These are phyloP conservation scores for Penaeus vannamei DNA, from an alignment of 1,140 invertebrate species.

Conservation along the genomic window DNA sequence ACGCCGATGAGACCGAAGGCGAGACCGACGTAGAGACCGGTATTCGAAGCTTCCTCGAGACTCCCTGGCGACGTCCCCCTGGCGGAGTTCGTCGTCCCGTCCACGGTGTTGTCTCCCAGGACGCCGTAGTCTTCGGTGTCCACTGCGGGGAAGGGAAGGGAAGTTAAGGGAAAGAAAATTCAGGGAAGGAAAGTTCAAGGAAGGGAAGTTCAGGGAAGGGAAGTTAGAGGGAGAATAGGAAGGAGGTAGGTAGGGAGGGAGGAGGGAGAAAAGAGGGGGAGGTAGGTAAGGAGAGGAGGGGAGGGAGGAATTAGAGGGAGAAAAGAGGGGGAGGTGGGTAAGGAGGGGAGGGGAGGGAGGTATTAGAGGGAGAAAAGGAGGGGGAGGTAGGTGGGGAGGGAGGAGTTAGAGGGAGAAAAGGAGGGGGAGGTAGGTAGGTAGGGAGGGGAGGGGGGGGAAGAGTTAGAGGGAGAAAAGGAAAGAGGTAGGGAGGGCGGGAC, in stretches of 20 bases:
- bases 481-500: too few relatives aligned
- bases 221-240: too few relatives aligned
- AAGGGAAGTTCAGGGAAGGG: too few relatives aligned
- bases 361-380: too few relatives aligned
- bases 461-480: not conserved
- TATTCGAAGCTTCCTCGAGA: constrained; percentile 54
- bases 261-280: too few relatives aligned
- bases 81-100: constrained; percentile 56
- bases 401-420: too few relatives aligned
- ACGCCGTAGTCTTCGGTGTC: constrained; percentile 62
- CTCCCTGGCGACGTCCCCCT: constrained; percentile 37
- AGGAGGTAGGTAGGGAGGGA: not conserved
- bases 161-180: not conserved
- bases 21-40: constrained; percentile 70
- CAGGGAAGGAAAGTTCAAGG: not conserved
- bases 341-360: too few relatives aligned
- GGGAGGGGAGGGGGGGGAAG: not conserved
- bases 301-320: too few relatives aligned
- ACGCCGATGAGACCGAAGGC: constrained; percentile 71
- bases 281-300: too few relatives aligned
- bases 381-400: too few relatives aligned
- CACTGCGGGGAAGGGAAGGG: constrained; percentile 39
- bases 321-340: too few relatives aligned
- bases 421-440: too few relatives aligned
- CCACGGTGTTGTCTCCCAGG: constrained; percentile 68